Evolutionary conservation across 1,140 invertebrate genomes (phyloP).

Genomic region (Leguminivora glycinivorella): DNA sequence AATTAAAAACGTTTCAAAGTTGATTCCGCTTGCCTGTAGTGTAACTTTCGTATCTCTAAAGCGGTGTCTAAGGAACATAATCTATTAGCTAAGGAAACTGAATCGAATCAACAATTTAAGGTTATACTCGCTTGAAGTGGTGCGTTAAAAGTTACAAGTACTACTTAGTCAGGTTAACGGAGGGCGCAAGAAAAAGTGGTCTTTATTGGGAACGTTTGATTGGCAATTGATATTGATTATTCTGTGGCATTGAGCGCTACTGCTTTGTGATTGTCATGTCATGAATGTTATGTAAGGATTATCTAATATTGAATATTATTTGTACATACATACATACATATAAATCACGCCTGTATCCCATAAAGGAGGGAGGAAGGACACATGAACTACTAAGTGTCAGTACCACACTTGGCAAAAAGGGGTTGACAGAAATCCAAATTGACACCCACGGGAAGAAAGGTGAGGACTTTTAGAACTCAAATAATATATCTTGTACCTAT

Average conservation of each 20-base stretch:
- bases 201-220: background rate
- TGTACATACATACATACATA: no score
- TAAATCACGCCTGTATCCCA: no score
- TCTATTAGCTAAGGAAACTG: background rate
- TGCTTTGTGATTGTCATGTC: background rate
- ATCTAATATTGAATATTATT: no score
- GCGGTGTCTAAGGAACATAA: background rate
- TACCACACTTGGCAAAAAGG: no score
- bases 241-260: background rate
- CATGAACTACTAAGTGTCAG: no score
- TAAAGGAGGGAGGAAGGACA: no score
- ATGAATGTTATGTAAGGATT: background rate
- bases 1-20: no score
- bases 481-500: no score
- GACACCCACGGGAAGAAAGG: no score
- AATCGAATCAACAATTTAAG: slow-evolving; percentile 18
- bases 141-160: slow-evolving; percentile 17
- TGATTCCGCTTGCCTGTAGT: no score
- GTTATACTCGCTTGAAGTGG: slow-evolving; percentile 23
- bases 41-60: background rate
- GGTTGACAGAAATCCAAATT: no score
- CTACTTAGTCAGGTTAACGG: slow-evolving; percentile 18
- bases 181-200: background rate
- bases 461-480: no score
- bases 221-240: background rate